A percentile compares a stretch with the other conserved stretches of the same genome.
Conservation (phyloP, 2,113 vertebrate genomes). For the Otis tarda region DNA sequence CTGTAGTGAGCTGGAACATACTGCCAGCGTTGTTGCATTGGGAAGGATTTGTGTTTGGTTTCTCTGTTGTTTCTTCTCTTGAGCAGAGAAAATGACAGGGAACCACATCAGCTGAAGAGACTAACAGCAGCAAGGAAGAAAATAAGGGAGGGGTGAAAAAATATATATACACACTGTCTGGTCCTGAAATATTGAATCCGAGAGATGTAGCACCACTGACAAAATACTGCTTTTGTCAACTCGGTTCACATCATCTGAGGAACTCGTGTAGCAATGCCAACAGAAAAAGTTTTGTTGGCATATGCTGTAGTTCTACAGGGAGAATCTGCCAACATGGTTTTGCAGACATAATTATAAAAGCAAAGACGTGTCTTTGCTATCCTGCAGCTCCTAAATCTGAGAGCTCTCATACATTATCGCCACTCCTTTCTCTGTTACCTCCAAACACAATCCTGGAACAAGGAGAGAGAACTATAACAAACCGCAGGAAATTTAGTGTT, state of each 20-base stretch:
- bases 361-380: background rate
- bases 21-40: fast-evolving
- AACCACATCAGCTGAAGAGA: background rate
- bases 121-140: background rate
- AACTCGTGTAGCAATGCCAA: background rate
- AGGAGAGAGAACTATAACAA: background rate
- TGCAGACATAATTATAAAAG: conserved; percentile 1
- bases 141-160: background rate
- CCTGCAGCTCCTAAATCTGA: background rate
- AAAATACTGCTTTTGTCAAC: conserved; percentile 57
- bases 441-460: background rate
- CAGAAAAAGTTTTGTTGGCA: conserved; percentile 31
- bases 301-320: conserved; percentile 15
- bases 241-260: conserved; percentile 13
- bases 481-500: background rate
- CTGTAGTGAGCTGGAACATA: fast-evolving
- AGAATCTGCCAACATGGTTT: conserved; percentile 12
- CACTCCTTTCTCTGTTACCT: background rate
- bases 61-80: background rate
- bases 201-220: background rate
- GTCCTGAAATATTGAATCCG: background rate
- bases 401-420: background rate
- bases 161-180: background rate
- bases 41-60: background rate
- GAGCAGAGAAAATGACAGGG: background rate